Conservation (phyloP, 2,113 vertebrate genomes). For the Tragelaphus scriptus region DNA sequence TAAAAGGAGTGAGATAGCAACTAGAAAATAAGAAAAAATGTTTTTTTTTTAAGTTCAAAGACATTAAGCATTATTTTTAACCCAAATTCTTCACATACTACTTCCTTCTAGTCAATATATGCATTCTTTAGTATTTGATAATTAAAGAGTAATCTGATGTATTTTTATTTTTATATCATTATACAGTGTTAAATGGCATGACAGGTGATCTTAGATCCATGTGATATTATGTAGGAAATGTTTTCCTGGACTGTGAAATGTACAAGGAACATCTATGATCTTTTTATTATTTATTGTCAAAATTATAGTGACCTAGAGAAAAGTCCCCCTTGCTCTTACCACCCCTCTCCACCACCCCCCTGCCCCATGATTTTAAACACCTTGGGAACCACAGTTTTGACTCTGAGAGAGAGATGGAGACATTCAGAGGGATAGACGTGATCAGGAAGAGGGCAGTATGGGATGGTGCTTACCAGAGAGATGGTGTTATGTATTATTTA, state of each 20-base stretch:
- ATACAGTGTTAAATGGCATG: neutral
- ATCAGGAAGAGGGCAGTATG: neutral
- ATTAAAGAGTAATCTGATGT: neutral
- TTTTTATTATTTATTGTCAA: neutral
- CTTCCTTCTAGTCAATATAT: neutral
- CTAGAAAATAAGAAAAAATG: neutral
- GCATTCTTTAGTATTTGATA: neutral
- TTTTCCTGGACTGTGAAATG: neutral
- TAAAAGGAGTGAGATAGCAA: neutral
- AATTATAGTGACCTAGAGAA: neutral
- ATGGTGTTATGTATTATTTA: neutral
- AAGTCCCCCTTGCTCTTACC: neutral
- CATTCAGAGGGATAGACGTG: neutral
- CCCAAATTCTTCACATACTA: neutral
- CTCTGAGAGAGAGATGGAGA: neutral
- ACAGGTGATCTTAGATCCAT: neutral
- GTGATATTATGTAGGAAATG: neutral
- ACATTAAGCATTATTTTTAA: neutral
- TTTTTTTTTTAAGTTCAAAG: neutral
- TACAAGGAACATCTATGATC: neutral
- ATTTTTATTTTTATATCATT: conserved; percentile 28
- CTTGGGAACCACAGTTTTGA: neutral
- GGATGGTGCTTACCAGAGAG: neutral
- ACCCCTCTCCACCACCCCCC: fast-evolving
- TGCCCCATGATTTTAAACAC: neutral